Evolutionary conservation across 2,797 vertebrate species (phyloP).

Genomic region (Danio tinwini): DNA sequence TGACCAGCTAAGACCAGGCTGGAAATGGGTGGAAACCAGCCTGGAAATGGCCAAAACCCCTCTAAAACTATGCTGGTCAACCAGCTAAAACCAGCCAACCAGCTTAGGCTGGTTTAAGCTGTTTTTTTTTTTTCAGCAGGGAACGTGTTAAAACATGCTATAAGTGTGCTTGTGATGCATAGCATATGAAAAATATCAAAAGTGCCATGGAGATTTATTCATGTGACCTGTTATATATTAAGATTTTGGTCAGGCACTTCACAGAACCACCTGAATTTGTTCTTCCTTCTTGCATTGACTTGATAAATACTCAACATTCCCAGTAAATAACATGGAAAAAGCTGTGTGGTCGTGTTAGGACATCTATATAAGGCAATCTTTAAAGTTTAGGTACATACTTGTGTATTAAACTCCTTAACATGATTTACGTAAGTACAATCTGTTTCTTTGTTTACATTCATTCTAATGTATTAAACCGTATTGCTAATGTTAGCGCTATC

Average conservation of each 20-base stretch:
- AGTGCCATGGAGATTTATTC: neutral
- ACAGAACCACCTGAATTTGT: neutral
- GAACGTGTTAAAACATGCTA: too few relatives aligned
- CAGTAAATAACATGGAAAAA: neutral
- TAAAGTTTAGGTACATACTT: neutral
- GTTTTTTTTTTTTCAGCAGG: too few relatives aligned
- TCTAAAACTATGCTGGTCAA: too few relatives aligned
- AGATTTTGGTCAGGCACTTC: neutral
- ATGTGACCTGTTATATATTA: constrained; percentile 18
- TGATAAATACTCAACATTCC: constrained; percentile 5
- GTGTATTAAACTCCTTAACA: constrained; percentile 3
- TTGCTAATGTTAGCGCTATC: neutral
- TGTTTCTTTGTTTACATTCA: neutral
- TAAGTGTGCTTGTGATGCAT: neutral
- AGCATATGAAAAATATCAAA: neutral
- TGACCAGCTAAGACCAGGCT: too few relatives aligned
- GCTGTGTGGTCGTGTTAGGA: constrained; percentile 1
- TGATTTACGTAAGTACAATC: neutral
- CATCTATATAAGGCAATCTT: neutral
- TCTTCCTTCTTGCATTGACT: neutral
- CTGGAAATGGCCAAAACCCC: too few relatives aligned
- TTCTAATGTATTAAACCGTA: neutral
- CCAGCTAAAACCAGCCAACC: too few relatives aligned
- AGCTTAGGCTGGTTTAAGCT: too few relatives aligned
- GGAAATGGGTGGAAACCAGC: too few relatives aligned